These are phyloP conservation scores for Oryctes rhinoceros DNA, from an alignment of 1,140 invertebrate species.

Conservation along the genomic window DNA sequence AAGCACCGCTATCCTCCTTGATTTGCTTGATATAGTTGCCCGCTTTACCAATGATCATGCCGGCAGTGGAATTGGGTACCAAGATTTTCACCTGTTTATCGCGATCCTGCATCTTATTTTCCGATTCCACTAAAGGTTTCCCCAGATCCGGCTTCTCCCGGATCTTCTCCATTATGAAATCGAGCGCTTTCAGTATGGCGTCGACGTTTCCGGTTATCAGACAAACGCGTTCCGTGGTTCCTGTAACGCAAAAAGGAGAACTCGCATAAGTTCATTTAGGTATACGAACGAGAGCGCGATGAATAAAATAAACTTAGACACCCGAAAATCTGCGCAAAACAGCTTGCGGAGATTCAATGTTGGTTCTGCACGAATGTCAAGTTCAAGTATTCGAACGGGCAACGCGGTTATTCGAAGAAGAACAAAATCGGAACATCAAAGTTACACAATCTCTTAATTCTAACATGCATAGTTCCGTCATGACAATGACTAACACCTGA, in stretches of 20 bases:
- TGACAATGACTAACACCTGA: constrained; percentile 20
- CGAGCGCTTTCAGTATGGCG: constrained; percentile 91
- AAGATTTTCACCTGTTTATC: constrained; percentile 95
- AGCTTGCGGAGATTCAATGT: background rate
- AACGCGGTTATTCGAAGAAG: too few relatives aligned
- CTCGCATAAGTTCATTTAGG: background rate
- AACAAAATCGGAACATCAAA: background rate
- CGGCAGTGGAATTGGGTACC: constrained; percentile 97
- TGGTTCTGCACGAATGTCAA: background rate
- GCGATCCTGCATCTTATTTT: constrained; percentile 76
- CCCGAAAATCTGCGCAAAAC: too few relatives aligned
- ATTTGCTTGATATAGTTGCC: constrained; percentile 98
- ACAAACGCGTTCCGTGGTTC: constrained; percentile 96
- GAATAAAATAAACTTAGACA: background rate
- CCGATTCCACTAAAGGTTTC: constrained; percentile 75
- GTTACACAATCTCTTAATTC: constrained; percentile 1
- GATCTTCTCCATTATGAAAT: constrained; percentile 98
- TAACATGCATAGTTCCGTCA: background rate
- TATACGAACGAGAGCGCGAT: background rate
- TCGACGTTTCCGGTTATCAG: constrained; percentile 95
- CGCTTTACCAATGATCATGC: constrained; percentile 99
- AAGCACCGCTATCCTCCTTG: constrained; percentile 96
- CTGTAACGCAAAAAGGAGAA: constrained; percentile 66
- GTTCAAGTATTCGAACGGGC: background rate
- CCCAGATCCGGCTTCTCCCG: constrained; percentile 95